These are phyloP conservation scores for Geococcyx californianus DNA, from an alignment of 2,113 vertebrate genomes.

Conservation along the genomic window DNA sequence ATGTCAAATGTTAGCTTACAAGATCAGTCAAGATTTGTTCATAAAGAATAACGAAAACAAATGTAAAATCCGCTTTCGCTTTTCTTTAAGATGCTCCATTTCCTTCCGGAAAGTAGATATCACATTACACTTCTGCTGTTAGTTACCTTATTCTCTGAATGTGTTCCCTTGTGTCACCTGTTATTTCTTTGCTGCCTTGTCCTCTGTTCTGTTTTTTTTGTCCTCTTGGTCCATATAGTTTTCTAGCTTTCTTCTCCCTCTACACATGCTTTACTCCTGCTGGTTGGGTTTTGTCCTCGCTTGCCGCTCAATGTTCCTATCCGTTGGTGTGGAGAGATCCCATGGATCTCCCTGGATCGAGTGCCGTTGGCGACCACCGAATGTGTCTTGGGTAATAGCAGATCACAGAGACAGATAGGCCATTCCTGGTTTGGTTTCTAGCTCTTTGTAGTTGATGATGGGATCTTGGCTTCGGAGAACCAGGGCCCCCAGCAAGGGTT, in stretches of 20 bases:
- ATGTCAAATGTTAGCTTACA: background rate
- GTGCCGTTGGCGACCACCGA: background rate
- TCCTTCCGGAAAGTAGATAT: background rate
- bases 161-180: background rate
- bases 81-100: background rate
- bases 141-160: background rate
- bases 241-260: background rate
- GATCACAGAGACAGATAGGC: background rate
- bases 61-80: background rate
- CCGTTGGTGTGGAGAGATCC: background rate
- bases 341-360: background rate
- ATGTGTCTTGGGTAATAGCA: background rate
- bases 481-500: background rate
- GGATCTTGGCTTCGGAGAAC: background rate
- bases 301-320: accelerated
- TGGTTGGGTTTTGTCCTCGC: background rate
- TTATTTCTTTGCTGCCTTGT: background rate
- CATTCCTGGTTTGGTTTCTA: background rate
- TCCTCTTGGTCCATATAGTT: background rate
- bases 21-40: background rate
- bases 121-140: background rate
- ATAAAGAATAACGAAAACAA: background rate
- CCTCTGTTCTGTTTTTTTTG: background rate
- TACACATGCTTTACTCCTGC: background rate
- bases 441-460: background rate